A percentile compares a stretch with the other conserved stretches of the same genome.
These are phyloP conservation scores for Nudaria mundana DNA, from an alignment of 2,888 invertebrate genomes.

Conservation along the genomic window DNA sequence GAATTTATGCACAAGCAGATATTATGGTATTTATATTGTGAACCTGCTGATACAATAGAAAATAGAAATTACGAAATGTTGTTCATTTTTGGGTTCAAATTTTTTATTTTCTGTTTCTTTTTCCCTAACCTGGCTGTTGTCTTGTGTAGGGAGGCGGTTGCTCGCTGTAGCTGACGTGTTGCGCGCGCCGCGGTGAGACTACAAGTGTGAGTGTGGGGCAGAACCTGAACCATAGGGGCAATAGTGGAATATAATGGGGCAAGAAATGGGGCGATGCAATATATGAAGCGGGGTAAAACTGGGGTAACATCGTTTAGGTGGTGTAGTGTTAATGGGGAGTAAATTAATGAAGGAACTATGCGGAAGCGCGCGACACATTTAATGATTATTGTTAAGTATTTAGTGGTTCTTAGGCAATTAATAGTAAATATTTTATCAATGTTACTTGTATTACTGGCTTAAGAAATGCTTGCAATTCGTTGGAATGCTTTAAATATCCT, in stretches of 20 bases:
- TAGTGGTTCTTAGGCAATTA: constrained; percentile 9
- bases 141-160: constrained; percentile 71
- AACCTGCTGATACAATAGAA: too few relatives aligned
- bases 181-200: constrained; percentile 53
- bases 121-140: constrained; percentile 42
- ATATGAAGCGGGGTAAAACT: background rate
- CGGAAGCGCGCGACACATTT: constrained; percentile 16
- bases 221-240: constrained; percentile 15
- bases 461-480: too few relatives aligned
- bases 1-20: too few relatives aligned
- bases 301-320: background rate
- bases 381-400: constrained; percentile 3
- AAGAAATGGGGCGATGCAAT: background rate
- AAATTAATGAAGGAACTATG: constrained; percentile 2
- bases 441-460: too few relatives aligned
- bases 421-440: constrained; percentile 1
- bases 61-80: too few relatives aligned
- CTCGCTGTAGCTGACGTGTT: constrained; percentile 77
- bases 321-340: background rate
- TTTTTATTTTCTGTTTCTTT: constrained; percentile 16
- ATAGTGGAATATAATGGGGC: constrained; percentile 14
- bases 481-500: too few relatives aligned
- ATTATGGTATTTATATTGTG: too few relatives aligned
- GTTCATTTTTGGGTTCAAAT: constrained; percentile 12
- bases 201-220: constrained; percentile 15